Percentiles rank a stretch among this genome's conserved stretches.
These are phyloP conservation scores for Tetragnatha versicolor DNA, from an alignment of 1,140 invertebrate species.

Conservation along the genomic window DNA sequence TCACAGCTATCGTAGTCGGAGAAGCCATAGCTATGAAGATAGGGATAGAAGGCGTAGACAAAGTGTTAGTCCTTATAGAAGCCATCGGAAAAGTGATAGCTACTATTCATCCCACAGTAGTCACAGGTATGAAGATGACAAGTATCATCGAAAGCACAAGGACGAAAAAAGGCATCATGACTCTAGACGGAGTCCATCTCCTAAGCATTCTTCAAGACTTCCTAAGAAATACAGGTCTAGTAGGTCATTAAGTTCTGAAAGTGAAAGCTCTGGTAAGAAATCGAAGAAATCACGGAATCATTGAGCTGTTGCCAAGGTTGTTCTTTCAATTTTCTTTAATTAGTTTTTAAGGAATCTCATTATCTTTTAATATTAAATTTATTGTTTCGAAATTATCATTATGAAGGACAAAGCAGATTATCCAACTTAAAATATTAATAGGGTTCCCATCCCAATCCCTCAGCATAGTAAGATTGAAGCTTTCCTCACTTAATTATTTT, in stretches of 20 bases:
- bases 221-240: constrained; percentile 34
- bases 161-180: not conserved
- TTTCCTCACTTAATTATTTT: no score
- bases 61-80: not conserved
- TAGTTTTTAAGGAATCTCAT: no score
- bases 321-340: not conserved
- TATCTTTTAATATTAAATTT: no score
- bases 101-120: constrained; percentile 1
- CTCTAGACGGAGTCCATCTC: not conserved
- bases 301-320: constrained; percentile 12
- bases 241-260: constrained; percentile 41
- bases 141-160: not conserved
- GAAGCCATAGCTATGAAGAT: constrained; percentile 22
- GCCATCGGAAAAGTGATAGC: not conserved
- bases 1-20: not conserved
- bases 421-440: no score
- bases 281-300: constrained; percentile 37
- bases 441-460: no score
- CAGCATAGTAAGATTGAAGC: no score
- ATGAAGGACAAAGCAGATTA: no score
- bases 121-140: not conserved
- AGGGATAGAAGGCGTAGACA: not conserved
- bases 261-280: constrained; percentile 44
- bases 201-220: not conserved
- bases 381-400: no score